phyloP scores from a whole-genome alignment of 2,113 vertebrate genomes.

The Pituophis catenifer region DNA sequence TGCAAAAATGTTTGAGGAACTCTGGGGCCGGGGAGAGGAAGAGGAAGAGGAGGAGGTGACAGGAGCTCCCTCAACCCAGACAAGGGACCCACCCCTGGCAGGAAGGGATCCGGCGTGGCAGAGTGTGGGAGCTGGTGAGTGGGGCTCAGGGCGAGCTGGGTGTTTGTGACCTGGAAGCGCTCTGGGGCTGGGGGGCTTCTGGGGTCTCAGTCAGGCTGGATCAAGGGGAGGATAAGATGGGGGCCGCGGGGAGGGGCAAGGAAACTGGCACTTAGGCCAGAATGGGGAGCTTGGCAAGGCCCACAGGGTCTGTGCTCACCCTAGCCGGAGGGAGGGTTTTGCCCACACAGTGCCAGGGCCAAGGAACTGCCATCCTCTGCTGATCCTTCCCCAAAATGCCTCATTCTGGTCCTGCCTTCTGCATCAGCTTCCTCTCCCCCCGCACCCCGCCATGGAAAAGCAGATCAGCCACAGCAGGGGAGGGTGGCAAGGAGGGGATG shows the following conservation, averaged over 20 bases:
- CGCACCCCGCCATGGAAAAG: no score
- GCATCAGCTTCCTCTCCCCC: neutral
- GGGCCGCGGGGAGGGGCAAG: neutral
- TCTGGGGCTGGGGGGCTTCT: neutral
- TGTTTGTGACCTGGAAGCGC: neutral
- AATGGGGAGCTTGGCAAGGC: no score
- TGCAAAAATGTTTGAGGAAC: neutral
- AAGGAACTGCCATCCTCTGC: no score
- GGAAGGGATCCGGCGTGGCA: neutral
- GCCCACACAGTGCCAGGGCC: no score
- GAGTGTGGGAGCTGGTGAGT: neutral
- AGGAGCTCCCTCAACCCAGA: fast-evolving
- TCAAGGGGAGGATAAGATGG: neutral
- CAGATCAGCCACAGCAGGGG: neutral
- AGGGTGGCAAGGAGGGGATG: no score
- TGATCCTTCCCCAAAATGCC: no score
- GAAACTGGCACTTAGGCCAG: neutral
- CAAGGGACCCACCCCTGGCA: neutral
- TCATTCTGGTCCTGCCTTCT: neutral
- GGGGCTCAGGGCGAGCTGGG: neutral
- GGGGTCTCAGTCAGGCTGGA: neutral
- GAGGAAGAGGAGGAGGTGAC: neutral
- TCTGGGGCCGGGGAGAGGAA: neutral
- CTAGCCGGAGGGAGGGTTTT: neutral
- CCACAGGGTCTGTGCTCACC: neutral